Base-by-base conservation (phyloP, 1,140 invertebrate species). In the Leptinotarsa texana region DNA sequence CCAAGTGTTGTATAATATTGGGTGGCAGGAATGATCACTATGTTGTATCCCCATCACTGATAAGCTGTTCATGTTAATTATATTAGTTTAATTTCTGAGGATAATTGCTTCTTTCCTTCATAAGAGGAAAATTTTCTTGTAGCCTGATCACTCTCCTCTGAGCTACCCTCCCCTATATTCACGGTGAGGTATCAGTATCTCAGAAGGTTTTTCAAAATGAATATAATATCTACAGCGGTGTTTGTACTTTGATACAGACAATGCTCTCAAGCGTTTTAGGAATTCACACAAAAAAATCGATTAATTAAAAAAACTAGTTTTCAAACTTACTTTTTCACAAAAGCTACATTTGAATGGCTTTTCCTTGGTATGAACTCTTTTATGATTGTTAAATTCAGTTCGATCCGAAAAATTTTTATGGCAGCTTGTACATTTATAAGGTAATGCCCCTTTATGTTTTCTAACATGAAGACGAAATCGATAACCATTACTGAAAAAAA, bases 331-430 rank as follows among this genome's bases (percentile, higher is more conserved):
- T 72, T 81, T 81, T 69, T 78, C 78, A 63, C 80, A 81, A 57
- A 76, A 69, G 33, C 67, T 78, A 51, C 80, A 81, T 48, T 79
- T 75, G 69, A 77, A 78, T 4, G 80, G 78, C 63, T 78, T 78
- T 69, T 81, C 80, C 27, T 78, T 80, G 3, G 80, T 80, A 69
- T 81, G 80, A 21, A 74, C 75, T n/a, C 78, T 66, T 63, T 81
- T 77, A 66, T 81, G 80, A 63, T 78, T 42, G 33, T 66, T 48
- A 17, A 79, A 33, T 22, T 77, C 74, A 1, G 76, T 75, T 51
- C 74, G 75, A 65, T 73, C 72, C n/a, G 74, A 68, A 73, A 77
- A 77, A 4, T 70, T 74, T 63, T 76, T 77, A 42, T 77, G 67
- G 67, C 78, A 79, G 57, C 73, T 71, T 73, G 70, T 47, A 66